Evolutionary conservation across 2,888 invertebrate genomes (phyloP), one percentile per base, ranked within the genome.

Genomic region (Cheiracanthium punctorium): DNA sequence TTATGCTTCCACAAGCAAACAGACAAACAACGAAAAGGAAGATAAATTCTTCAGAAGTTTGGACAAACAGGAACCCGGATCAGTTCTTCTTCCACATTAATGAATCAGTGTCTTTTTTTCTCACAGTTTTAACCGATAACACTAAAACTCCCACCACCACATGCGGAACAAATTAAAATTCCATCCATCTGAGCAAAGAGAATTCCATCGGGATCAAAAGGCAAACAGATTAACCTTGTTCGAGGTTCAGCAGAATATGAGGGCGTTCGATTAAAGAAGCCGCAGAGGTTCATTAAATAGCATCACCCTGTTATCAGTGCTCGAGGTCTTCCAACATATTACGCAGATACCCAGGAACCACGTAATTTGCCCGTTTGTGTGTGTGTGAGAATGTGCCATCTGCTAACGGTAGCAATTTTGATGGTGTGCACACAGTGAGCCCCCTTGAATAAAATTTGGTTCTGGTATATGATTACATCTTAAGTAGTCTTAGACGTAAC

Each of bases 191-290:
- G 33, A n/a, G n/a, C n/a, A n/a, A 58, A 32, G 48, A 64, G 52
- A 58, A 82, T 76, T 82, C 76, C 81, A 64, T 32, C n/a, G 71
- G 20, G 82, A 64, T 82, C 76, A 75, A 82, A 76, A 70, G 82
- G 75, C 82, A 82, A 82, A 76, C 64, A 82, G 82, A 82, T 82
- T 82, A 82, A 82, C 82, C 82, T 64, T 70, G 14, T 24, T 14
- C 32, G 30, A 76, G 76, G 75, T 76, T 82, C n/a, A n/a, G n/a
- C 75, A 82, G 43, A 48, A 64, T 33, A 76, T 28, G 79, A 71
- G 71, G 79, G 79, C 75, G 82, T 29, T 32, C 37, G 20, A 75
- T 82, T 69, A 14, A n/a, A n/a, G n/a, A 33, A 64, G 33, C 52
- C 30, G 7, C n/a, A 71, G 65, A 72, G 17, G 43, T 70, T 80